Evolutionary conservation across 2,797 vertebrate species (phyloP), one percentile per base, ranked within the genome.

Genomic region (Anomalospiza imberbis): DNA sequence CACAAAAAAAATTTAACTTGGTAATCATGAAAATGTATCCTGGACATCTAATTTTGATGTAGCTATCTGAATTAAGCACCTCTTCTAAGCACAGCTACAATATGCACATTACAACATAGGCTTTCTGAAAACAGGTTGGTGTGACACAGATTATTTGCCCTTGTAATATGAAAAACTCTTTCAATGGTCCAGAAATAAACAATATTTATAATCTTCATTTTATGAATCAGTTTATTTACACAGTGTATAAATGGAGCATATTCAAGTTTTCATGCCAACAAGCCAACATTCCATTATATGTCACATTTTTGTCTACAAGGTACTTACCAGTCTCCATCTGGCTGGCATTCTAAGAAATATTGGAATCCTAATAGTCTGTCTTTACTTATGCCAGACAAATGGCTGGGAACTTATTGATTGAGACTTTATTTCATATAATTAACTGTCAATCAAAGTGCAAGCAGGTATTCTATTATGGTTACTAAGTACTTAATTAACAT

Each of bases 41-140:
- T 50, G 16, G 12, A 51, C 11, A 42, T 28, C 6, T 45, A 31
- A 67, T 79, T 85, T 76, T 76, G 29, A 36, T 2, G 48, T 82
- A 85, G 17, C 12, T 12, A 29, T 34, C 19, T 67, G 32, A 91
- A 66, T 48, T 42, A 79, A 31, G 7, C 0, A 0, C 8, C 6
- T 70, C 12, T 81, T 89, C 17, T 74, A 77, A 13, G 29, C 4
- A 80, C 9, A 67, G 28, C 36, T 42, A 48, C 14, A 45, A 70
- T 40, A 60, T 3, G 17, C 1, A 14, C 0, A 0, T 36, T 62
- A 31, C 2, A 22, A 32, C 3, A 58, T 2, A 68, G 4, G 8
- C 51, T 76, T 70, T 70, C 70, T 13, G 26, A 62, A 79, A 85
- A 66, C 10, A 89, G 8, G 17, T 68, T 76, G 4, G 8, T 22